These are phyloP conservation scores for Botrylloides violaceus DNA, from an alignment of 23 tunicate genomes.

Conservation along the genomic window DNA sequence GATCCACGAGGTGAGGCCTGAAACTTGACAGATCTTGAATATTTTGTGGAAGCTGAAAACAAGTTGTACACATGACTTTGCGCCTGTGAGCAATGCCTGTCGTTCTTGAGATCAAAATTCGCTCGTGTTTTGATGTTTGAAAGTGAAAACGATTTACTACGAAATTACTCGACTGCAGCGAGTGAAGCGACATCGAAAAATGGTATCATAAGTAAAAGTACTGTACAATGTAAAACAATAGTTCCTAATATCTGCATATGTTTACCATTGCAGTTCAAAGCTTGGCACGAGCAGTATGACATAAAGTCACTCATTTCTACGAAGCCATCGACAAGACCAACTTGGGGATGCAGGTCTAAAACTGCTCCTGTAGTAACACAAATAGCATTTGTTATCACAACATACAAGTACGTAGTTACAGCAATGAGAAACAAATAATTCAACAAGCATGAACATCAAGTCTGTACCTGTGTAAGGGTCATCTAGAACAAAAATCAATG, in stretches of 20 bases:
- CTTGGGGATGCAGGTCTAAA: neutral
- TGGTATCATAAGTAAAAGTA: no score
- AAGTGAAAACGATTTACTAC: neutral
- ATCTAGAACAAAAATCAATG: no score
- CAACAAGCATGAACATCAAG: no score
- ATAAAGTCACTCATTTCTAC: neutral
- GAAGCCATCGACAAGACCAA: neutral
- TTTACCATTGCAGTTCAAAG: constrained; percentile 2
- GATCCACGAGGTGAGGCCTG: neutral
- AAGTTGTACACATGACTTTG: neutral
- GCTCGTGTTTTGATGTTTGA: no score
- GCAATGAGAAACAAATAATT: neutral
- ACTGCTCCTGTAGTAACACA: neutral
- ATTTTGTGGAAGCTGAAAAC: neutral
- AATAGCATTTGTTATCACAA: neutral
- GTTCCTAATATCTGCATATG: neutral
- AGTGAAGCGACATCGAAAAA: no score
- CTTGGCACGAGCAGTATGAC: neutral
- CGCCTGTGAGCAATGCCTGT: no score
- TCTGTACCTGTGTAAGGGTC: no score
- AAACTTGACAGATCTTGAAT: neutral
- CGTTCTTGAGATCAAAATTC: no score
- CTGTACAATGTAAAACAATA: neutral
- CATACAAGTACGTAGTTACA: no score
- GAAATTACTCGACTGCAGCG: neutral